A percentile compares a stretch with the other conserved stretches of the same genome.
phyloP scores from a whole-genome alignment of 2,797 vertebrate species.

The Falco cherrug region DNA sequence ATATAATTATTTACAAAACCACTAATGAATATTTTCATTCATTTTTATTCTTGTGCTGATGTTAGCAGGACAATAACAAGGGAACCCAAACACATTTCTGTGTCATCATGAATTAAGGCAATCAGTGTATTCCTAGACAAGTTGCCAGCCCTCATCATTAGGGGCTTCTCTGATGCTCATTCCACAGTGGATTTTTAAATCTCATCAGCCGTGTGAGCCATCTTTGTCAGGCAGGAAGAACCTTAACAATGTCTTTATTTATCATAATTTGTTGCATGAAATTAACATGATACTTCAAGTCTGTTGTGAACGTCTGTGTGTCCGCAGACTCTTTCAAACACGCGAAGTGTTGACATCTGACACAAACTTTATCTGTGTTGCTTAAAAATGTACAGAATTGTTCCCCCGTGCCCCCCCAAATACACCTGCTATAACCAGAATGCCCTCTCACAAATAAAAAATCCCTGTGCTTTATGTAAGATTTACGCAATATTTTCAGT shows the following conservation, averaged over 20 bases:
- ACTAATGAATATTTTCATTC: neutral
- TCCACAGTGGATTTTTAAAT: neutral
- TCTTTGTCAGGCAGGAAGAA: neutral
- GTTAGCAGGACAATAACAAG: neutral
- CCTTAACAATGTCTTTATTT: neutral
- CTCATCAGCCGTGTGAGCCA: neutral
- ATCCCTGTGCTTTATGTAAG: neutral
- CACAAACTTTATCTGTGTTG: neutral
- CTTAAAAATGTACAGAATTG: neutral
- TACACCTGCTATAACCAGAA: neutral
- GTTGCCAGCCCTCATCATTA: constrained; percentile 27
- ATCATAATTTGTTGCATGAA: neutral
- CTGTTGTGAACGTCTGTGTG: neutral
- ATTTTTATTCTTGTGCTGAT: neutral
- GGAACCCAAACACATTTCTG: neutral
- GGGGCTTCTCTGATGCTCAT: neutral
- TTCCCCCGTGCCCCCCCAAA: fast-evolving
- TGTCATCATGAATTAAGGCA: constrained; percentile 12
- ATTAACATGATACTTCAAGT: neutral
- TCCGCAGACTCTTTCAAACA: neutral
- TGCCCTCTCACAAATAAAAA: neutral
- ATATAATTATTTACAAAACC: neutral
- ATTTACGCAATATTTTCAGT: neutral
- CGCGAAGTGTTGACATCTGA: neutral
- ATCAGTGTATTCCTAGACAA: neutral